These are phyloP conservation scores for Cylindroiulus punctatus DNA, from an alignment of 2,888 invertebrate species.

Conservation along the genomic window DNA sequence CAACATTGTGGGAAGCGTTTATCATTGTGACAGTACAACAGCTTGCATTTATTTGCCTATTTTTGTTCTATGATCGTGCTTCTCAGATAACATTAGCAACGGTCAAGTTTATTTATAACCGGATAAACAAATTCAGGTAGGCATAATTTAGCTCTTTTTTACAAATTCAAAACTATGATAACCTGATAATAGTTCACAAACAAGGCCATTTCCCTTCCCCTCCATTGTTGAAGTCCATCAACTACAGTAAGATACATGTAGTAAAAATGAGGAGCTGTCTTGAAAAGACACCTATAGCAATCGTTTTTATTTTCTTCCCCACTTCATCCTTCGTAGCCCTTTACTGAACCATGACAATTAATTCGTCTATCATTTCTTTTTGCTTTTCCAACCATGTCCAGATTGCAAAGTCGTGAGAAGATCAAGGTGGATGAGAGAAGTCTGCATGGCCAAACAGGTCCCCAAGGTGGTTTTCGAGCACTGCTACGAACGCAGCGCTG, in stretches of 20 bases:
- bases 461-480: too few species aligned
- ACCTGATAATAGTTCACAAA: background rate
- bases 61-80: too few species aligned
- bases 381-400: background rate
- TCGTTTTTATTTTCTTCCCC: background rate
- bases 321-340: background rate
- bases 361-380: background rate
- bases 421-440: background rate
- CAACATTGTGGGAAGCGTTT: too few species aligned
- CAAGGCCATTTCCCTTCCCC: background rate
- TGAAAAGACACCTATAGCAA: background rate
- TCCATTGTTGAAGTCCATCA: background rate
- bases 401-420: conserved; percentile 1
- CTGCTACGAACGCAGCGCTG: too few species aligned
- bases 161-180: background rate
- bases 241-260: background rate
- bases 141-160: too few species aligned
- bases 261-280: background rate
- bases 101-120: background rate
- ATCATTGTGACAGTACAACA: too few species aligned
- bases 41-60: too few species aligned
- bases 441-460: too few species aligned
- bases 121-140: background rate
- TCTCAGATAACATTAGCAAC: background rate
- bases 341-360: background rate